Base-by-base conservation (phyloP, 2,113 vertebrate genomes). In the Upupa epops region DNA sequence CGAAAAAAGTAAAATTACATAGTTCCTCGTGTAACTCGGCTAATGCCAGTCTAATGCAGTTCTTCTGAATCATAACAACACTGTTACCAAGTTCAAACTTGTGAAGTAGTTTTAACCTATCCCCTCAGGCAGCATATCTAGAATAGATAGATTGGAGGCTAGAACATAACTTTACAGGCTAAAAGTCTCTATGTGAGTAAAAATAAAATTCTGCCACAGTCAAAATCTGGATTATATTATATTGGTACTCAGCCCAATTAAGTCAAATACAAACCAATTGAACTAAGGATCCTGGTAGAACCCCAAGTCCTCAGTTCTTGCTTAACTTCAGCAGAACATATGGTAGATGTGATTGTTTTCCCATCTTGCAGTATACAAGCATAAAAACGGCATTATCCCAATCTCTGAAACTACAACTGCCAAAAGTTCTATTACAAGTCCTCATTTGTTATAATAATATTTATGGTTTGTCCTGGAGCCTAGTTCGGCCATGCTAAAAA, bases 201-300 rank as follows among this genome's bases (percentile, higher is more conserved):
- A 89, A 90, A 74, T 16, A 73, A 55, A 51, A 16, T 63, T 69
- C 54, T 79, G 80, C 42, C 42, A 82, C 51, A 60, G 58, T 48
- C 77, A 60, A 88, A 86, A 78, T 94, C 77, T 94, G 92, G 73
- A 73, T 78, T 86, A 78, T n/a, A 63, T 93, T 90, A 78, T 72
- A 54, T 4, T 92, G 77, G 74, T 6, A 0, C 51, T 49, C 58
- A 79, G 83, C 86, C 86, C 89, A 61, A 66, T 72, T 93, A 96
- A 71, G 91, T 34, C 63, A 86, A 92, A 59, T 69, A 69, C 63
- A 89, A 83, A 63, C 58, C 79, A 68, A 91, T 79, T 83, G 55
- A 79, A 46, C 74, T 90, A 76, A 61, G 29, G 51, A 82, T 65
- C 51, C 61, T 89, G 77, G 31, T 84, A 93, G 29, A 80, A 29